phyloP scores from a whole-genome alignment of 2,797 vertebrate species.

The Pseudochromis fuscus region DNA sequence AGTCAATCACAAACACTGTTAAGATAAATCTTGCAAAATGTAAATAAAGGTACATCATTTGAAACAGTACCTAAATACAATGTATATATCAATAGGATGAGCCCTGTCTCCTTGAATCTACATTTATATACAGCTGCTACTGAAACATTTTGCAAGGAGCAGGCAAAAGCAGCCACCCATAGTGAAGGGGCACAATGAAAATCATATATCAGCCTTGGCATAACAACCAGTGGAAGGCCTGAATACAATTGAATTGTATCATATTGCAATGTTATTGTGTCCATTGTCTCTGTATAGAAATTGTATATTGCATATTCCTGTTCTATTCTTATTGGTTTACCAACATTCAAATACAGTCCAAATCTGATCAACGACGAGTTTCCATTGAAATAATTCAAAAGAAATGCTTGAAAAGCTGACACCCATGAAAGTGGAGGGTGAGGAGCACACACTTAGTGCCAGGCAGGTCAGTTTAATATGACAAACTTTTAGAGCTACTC shows the following conservation, averaged over 20 bases:
- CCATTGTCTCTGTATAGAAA: no score
- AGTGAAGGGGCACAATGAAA: no score
- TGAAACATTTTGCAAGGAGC: no score
- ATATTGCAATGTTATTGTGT: not conserved
- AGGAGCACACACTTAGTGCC: constrained; percentile 11
- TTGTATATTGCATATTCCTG: not conserved
- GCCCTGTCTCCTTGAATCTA: no score
- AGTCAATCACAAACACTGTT: no score
- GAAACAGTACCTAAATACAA: no score
- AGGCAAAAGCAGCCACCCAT: no score
- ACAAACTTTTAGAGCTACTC: constrained; percentile 38
- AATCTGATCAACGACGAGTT: not conserved
- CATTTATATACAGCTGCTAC: no score
- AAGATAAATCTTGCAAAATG: no score
- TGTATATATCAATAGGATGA: no score
- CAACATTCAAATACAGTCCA: not conserved
- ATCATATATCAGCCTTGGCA: not conserved
- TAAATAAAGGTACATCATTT: no score
- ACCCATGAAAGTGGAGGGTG: not conserved
- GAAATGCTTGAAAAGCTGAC: constrained; percentile 16
- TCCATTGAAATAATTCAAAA: constrained; percentile 16
- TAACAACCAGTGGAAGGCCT: not conserved
- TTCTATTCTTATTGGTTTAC: not conserved
- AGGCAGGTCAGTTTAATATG: constrained; percentile 30
- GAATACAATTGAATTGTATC: not conserved